phyloP scores from a whole-genome alignment of 2,797 vertebrate species.

The Rhabdophis nuchalis region DNA sequence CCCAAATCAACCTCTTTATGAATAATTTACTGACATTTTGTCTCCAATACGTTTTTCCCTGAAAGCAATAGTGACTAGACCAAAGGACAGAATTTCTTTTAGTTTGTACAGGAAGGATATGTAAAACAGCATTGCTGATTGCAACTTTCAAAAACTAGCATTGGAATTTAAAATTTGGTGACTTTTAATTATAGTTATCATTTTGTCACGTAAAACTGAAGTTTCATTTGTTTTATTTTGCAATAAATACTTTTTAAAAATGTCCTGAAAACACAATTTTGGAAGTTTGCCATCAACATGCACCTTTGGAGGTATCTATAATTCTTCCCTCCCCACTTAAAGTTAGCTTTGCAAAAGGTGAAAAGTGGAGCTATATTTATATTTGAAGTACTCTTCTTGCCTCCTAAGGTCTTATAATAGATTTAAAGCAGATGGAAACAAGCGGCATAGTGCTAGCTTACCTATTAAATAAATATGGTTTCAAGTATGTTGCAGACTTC shows the following conservation, averaged over 20 bases:
- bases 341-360: slow-evolving; percentile 63
- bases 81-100: background rate
- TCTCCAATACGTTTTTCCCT: background rate
- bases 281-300: slow-evolving; percentile 27
- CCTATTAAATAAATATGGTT: slow-evolving; percentile 71
- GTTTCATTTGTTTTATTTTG: slow-evolving; percentile 41
- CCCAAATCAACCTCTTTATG: background rate
- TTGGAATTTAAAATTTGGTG: slow-evolving; percentile 20
- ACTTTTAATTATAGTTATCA: slow-evolving; percentile 3
- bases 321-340: slow-evolving; percentile 44
- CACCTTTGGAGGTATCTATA: slow-evolving; percentile 17
- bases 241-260: slow-evolving; percentile 26
- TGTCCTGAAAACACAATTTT: slow-evolving; percentile 30
- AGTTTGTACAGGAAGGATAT: background rate
- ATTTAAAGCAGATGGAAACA: slow-evolving; percentile 69
- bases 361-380: slow-evolving; percentile 60
- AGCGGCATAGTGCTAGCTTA: slow-evolving; percentile 64
- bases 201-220: slow-evolving; percentile 24
- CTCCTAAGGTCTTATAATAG: slow-evolving; percentile 59
- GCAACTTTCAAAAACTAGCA: slow-evolving; percentile 14
- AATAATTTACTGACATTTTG: background rate
- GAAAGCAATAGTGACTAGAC: background rate
- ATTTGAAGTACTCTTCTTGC: slow-evolving; percentile 53
- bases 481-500: slow-evolving; percentile 62
- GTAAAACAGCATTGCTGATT: slow-evolving; percentile 14